Evolutionary conservation across 1,140 invertebrate species (phyloP), one percentile per base, ranked within the genome.

Genomic region (Drosophila leontia): DNA sequence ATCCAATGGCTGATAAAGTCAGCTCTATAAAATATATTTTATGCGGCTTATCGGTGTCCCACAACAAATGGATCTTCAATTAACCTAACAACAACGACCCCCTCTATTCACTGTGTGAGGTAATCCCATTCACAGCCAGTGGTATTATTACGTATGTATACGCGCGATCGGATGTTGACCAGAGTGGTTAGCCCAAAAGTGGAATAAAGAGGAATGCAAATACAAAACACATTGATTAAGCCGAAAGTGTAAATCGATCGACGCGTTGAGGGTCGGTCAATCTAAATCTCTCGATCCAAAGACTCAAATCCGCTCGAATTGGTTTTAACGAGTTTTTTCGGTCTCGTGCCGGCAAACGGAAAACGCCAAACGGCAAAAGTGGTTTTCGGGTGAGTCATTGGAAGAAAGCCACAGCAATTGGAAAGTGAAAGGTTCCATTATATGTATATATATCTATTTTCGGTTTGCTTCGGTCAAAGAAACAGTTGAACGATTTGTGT

Each of bases 401-500:
- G 45, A 74, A 72, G 70, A 74, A 74, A 74, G 70, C 68, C 55
- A 29, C 19, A 45, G 23, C 70, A 26, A 56, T 56, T 70, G 37
- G 67, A 70, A 68, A 70, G 67, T 70, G 67, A 70, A 70, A 70
- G 67, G 67, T 70, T 56, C 44, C 48, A 42, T 70, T 68, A 53
- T 37, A 53, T 51, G 47, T 51, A 17, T 42, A 3, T 48, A 13
- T 23, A 44, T 70, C 23, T 70, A 45, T 65, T 67, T 70, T 70
- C 29, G 67, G 34, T 39, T 48, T 67, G 29, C 64, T 32, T 63
- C 8, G 23, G 17, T 12, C 42, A 62, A 48, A 69, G 55, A 45
- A 64, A n/a, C 55, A 65, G 63, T 84, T 65, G 80, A 88, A 85
- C 70, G 56, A 65, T 77, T 77, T 71, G 56, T 39, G 35, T 56